phyloP scores from a whole-genome alignment of 1,140 invertebrate species.

The Olivierus martensii region DNA sequence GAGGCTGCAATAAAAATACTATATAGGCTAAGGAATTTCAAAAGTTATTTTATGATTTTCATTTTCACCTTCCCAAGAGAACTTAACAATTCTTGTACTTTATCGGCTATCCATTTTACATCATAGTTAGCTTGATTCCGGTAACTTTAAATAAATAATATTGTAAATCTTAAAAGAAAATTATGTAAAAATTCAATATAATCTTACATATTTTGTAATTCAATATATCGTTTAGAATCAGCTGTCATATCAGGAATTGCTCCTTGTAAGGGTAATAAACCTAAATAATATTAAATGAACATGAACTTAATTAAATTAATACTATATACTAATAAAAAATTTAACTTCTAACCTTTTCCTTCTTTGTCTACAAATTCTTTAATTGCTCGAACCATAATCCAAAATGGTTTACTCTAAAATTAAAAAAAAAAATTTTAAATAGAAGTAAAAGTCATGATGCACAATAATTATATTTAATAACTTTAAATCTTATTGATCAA shows the following conservation, averaged over 20 bases:
- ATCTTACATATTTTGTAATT: slow-evolving; percentile 70
- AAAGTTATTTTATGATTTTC: no score
- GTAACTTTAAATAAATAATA: no score
- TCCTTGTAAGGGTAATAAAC: slow-evolving; percentile 70
- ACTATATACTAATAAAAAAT: no score
- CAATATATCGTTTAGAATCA: slow-evolving; percentile 82
- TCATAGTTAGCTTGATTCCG: slow-evolving; percentile 67
- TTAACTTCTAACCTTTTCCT: slow-evolving; percentile 36
- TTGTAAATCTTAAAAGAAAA: no score
- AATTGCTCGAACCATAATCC: slow-evolving; percentile 82
- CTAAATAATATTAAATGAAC: slow-evolving; percentile 30
- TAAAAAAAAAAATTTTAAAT: not conserved
- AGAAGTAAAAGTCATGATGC: not conserved
- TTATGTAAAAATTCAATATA: no score
- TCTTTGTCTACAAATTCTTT: slow-evolving; percentile 79
- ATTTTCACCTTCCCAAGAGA: slow-evolving; percentile 24
- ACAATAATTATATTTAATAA: no score
- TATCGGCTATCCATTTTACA: slow-evolving; percentile 60
- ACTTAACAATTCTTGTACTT: slow-evolving; percentile 61
- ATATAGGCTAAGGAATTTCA: no score
- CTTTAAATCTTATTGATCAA: no score
- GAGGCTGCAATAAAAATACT: slow-evolving; percentile 35
- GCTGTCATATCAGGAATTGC: slow-evolving; percentile 96
- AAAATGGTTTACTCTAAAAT: slow-evolving; percentile 49
- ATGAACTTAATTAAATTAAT: no score